These are phyloP conservation scores for Eospalax fontanierii DNA, from an alignment of 2,797 vertebrate species.

Conservation along the genomic window DNA sequence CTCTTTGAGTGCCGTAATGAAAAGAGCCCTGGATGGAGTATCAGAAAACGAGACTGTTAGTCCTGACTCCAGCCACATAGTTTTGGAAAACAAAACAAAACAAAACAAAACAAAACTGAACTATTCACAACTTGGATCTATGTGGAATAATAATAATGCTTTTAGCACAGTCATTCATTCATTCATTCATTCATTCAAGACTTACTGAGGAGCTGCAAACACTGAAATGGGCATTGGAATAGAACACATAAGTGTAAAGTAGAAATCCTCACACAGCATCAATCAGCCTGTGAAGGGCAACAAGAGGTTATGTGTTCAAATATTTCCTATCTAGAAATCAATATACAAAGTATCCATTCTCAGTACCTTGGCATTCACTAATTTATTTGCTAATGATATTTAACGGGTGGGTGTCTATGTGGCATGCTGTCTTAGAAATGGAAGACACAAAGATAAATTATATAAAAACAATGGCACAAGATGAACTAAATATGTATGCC, in stretches of 20 bases:
- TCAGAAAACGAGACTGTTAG: slow-evolving; percentile 63
- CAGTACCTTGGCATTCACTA: not conserved
- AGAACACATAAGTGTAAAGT: not conserved
- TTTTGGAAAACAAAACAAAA: slow-evolving; percentile 54
- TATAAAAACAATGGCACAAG: not conserved
- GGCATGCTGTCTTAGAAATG: not conserved
- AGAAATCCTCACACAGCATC: not conserved
- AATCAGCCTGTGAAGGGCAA: not conserved
- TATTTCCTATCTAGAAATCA: slow-evolving; percentile 5
- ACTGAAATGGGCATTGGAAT: slow-evolving; percentile 7
- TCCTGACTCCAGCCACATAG: slow-evolving; percentile 65
- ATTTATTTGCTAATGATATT: slow-evolving; percentile 5
- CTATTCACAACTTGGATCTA: slow-evolving; percentile 33
- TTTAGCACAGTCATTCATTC: not conserved
- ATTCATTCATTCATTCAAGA: slow-evolving; percentile 19
- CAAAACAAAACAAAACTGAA: too few relatives aligned
- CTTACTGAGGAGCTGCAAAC: slow-evolving; percentile 6
- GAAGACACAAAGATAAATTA: not conserved
- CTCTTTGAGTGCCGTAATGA: slow-evolving; percentile 72
- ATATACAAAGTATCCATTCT: not conserved
- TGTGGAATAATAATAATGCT: slow-evolving; percentile 52
- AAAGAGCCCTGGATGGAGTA: slow-evolving; percentile 58
- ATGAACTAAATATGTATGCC: not conserved
- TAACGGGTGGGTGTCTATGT: not conserved
- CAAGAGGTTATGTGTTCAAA: not conserved